A percentile compares a stretch with the other conserved stretches of the same genome.
These are phyloP conservation scores for Eubasilissa splendida DNA, from an alignment of 2,888 invertebrate genomes.

Conservation along the genomic window DNA sequence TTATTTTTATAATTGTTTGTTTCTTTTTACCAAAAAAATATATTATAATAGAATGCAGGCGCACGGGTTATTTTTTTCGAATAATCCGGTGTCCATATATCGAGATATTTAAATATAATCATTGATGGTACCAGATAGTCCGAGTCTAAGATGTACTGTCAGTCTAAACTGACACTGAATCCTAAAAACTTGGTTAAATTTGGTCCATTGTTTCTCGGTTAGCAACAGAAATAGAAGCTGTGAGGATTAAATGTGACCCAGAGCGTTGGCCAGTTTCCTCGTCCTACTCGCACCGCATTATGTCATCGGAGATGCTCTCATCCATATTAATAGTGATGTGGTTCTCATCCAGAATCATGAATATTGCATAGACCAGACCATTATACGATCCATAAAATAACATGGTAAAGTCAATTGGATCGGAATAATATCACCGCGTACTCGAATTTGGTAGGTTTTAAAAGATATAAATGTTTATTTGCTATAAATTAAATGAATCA, in stretches of 20 bases:
- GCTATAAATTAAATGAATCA: too few relatives aligned
- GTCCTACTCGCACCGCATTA: conserved; percentile 17
- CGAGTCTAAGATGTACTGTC: conserved; percentile 17
- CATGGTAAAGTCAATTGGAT: conserved; percentile 13
- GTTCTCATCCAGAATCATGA: conserved; percentile 53
- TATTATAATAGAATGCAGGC: too few relatives aligned
- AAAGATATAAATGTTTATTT: too few relatives aligned
- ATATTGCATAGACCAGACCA: conserved; percentile 51
- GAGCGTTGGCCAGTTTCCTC: not conserved
- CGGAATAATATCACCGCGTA: too few relatives aligned
- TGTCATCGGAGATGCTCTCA: conserved; percentile 47
- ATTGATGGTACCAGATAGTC: conserved; percentile 15
- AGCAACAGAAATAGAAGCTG: conserved; percentile 11
- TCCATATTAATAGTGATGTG: conserved; percentile 52
- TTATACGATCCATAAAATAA: conserved; percentile 46
- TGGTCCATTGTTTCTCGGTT: conserved; percentile 29
- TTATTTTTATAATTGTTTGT: too few relatives aligned
- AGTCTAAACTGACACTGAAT: conserved; percentile 13
- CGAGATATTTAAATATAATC: conserved; percentile 24
- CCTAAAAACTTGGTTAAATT: not conserved
- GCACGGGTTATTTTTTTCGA: too few relatives aligned
- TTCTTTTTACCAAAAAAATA: too few relatives aligned
- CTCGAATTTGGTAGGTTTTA: too few relatives aligned
- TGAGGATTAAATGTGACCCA: conserved; percentile 31
- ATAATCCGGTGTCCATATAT: not conserved